Percentiles rank a stretch among this genome's conserved stretches.
Evolutionary conservation across 2,113 vertebrate species (phyloP).

Genomic region (Mus pahari): DNA sequence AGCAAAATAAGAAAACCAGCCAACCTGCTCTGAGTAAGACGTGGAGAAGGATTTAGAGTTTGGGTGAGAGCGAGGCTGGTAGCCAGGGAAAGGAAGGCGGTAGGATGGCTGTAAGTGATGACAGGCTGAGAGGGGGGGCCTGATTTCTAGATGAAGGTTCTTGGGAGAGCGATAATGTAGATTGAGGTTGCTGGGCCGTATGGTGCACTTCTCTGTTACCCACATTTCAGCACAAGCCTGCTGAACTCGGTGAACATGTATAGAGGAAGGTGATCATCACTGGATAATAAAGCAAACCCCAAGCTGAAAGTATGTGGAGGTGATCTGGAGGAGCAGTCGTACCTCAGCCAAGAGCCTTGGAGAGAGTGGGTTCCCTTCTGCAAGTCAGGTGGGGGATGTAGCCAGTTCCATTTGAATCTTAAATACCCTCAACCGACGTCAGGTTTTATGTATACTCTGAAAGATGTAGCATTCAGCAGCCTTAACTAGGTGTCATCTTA

Average conservation of each 20-base stretch:
- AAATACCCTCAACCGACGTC: not conserved
- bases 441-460: not conserved
- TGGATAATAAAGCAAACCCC: not conserved
- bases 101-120: not conserved
- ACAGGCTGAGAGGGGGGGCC: not conserved
- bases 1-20: not conserved
- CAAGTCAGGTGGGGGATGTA: not conserved
- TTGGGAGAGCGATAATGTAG: not conserved
- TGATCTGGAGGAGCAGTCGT: not conserved
- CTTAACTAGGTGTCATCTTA: not conserved
- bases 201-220: not conserved
- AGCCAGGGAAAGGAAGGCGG: not conserved
- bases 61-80: not conserved
- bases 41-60: not conserved
- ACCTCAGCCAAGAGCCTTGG: not conserved
- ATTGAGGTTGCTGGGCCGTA: rapidly evolving
- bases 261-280: not conserved
- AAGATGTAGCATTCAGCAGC: not conserved
- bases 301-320: not conserved
- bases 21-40: not conserved
- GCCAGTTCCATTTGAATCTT: not conserved
- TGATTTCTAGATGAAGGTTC: not conserved
- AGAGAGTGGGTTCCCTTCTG: not conserved
- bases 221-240: not conserved
- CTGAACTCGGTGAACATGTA: too few relatives aligned